phyloP scores from a whole-genome alignment of 2,113 vertebrate genomes.

The Plecturocebus donacophilus region DNA sequence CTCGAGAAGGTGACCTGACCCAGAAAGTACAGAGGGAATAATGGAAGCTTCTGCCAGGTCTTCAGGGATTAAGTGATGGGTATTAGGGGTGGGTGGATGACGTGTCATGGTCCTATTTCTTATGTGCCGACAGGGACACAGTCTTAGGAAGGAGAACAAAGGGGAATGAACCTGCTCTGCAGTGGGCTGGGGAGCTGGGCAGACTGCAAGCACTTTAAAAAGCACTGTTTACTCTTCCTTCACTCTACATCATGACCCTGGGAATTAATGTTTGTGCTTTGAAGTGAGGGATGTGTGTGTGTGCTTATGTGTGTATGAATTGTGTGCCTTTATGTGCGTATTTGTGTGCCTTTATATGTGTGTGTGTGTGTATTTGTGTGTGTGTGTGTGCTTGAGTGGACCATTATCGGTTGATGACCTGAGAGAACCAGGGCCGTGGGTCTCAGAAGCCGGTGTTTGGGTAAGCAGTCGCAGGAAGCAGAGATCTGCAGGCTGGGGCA shows the following conservation, averaged over 20 bases:
- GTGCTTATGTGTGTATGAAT: background rate
- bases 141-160: background rate
- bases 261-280: background rate
- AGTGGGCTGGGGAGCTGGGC: background rate
- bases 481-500: background rate
- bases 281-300: background rate
- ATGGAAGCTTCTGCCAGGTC: background rate
- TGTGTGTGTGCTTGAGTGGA: background rate
- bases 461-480: background rate
- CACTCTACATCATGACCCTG: background rate
- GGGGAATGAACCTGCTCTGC: background rate
- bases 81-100: background rate
- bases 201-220: background rate
- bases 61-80: background rate
- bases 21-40: background rate
- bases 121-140: background rate
- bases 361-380: background rate
- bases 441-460: background rate
- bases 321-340: too few species aligned
- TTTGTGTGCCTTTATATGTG: background rate
- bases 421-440: background rate
- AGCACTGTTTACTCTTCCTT: background rate
- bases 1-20: conserved; percentile 60
- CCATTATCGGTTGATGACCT: background rate
- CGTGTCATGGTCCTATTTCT: background rate